Percentiles rank a stretch among this genome's conserved stretches.
These are phyloP conservation scores for Grapholita molesta DNA, from an alignment of 1,140 invertebrate genomes.

Conservation along the genomic window DNA sequence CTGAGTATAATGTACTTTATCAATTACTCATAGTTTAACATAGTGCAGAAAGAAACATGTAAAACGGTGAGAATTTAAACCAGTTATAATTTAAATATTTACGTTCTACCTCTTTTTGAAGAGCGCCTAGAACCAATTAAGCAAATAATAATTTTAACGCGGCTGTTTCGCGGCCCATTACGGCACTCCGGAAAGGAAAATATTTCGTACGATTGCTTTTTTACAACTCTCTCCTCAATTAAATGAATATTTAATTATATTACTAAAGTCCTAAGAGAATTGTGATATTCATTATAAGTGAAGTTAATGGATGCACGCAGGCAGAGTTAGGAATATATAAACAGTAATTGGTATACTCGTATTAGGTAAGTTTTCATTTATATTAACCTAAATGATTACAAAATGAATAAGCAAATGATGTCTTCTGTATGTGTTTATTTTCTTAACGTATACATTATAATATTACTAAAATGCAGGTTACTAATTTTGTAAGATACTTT, in stretches of 20 bases:
- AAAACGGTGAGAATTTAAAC: not conserved
- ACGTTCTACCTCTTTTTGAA: constrained; percentile 1
- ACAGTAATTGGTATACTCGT: too few species aligned
- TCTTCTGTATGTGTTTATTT: too few species aligned
- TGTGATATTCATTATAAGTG: not conserved
- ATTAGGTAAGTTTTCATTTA: too few species aligned
- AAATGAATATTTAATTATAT: not conserved
- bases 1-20: too few species aligned
- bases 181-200: not conserved
- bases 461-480: too few species aligned
- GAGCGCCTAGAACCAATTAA: constrained; percentile 19
- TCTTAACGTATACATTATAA: too few species aligned
- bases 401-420: too few species aligned
- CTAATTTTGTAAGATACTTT: too few species aligned
- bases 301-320: not conserved
- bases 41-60: not conserved
- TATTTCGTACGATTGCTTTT: constrained; percentile 1
- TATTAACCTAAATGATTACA: too few species aligned
- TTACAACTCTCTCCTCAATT: not conserved
- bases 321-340: not conserved
- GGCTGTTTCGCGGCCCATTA: constrained; percentile 6
- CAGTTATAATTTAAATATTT: not conserved
- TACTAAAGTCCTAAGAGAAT: not conserved
- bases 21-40: too few species aligned
- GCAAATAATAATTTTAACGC: constrained; percentile 17